Conservation (phyloP, 2,888 invertebrate species). For the Dicycla oo region DNA sequence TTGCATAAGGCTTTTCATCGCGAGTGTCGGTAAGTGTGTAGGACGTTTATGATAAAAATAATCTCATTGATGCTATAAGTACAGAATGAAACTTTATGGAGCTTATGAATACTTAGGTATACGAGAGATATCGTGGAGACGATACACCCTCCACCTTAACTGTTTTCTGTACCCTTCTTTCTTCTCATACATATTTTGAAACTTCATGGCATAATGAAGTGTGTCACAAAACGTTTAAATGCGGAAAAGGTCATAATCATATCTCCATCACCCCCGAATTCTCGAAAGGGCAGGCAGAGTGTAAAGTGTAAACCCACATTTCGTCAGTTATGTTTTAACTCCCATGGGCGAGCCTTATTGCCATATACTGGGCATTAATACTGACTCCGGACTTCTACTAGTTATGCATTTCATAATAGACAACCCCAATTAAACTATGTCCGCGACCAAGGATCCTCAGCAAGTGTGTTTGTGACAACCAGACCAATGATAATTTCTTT, state of each 20-base stretch:
- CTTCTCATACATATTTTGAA: slow-evolving; percentile 7
- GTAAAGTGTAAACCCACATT: slow-evolving; percentile 3
- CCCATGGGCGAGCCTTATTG: not conserved
- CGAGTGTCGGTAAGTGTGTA: not conserved
- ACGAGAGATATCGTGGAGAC: not conserved
- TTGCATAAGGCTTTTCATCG: slow-evolving; percentile 18
- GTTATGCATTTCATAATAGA: not conserved
- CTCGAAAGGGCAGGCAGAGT: not conserved
- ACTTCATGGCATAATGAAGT: not conserved
- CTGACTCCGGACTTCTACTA: not conserved
- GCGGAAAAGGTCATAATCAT: not conserved
- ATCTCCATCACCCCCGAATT: not conserved
- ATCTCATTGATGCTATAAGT: not conserved
- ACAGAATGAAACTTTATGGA: not conserved
- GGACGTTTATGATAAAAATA: slow-evolving; percentile 25
- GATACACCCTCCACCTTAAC: not conserved
- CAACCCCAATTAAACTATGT: slow-evolving; percentile 4
- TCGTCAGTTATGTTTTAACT: not conserved
- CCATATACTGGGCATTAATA: not conserved
- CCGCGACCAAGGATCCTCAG: not conserved
- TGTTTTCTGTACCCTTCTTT: not conserved
- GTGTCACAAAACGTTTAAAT: not conserved
- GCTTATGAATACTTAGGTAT: not conserved
- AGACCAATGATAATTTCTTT: not conserved
- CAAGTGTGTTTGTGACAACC: too few relatives aligned